Evolutionary conservation across 2,797 vertebrate genomes (phyloP), one percentile per base, ranked within the genome.

Genomic region (Neopelma chrysocephalum): DNA sequence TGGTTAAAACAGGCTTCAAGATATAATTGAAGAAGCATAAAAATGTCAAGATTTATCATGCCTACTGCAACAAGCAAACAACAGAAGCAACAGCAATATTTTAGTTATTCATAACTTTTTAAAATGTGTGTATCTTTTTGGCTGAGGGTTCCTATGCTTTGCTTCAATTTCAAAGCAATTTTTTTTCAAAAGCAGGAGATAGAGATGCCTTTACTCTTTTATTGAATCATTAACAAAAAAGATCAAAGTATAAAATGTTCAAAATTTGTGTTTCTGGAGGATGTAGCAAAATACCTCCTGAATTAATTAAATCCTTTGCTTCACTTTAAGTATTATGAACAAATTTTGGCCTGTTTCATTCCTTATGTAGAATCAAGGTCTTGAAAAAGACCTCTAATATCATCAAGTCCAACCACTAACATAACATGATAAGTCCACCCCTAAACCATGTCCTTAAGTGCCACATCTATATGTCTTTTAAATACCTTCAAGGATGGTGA

Each of bases 101-200:
- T 72, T 32, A 77, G 5, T n/a, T 70, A 64, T 82, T 60, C 1
- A 2, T 64, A 53, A 58, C 9, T 34, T 53, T 70, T 26, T 43
- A 18, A 50, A 53, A 53, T 27, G 1, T 0, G 1, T 0, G 1
- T 56, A 14, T 32, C 15, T 53, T 85, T 60, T 70, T 81, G 31
- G 6, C 9, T 22, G 25, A 62, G 20, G 8, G 6, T 42, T 8
- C 58, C 42, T 57, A 3, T 29, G 6, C 12, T 57, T 53, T 25
- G 5, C 22, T 61, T 87, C 53, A 10, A 34, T 78, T 78, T 77
- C 31, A 87, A 77, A 64, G 27, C 5, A 72, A 76, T 72, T 60
- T 23, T n/a, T 2, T 50, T 80, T 69, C 5, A 36, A 66, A 87
- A 26, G 22, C 19, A 22, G 34, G 12, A 50, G 29, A 45, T 13